Evolutionary conservation across 2,113 vertebrate species (phyloP).

Genomic region (Casuarius casuarius): DNA sequence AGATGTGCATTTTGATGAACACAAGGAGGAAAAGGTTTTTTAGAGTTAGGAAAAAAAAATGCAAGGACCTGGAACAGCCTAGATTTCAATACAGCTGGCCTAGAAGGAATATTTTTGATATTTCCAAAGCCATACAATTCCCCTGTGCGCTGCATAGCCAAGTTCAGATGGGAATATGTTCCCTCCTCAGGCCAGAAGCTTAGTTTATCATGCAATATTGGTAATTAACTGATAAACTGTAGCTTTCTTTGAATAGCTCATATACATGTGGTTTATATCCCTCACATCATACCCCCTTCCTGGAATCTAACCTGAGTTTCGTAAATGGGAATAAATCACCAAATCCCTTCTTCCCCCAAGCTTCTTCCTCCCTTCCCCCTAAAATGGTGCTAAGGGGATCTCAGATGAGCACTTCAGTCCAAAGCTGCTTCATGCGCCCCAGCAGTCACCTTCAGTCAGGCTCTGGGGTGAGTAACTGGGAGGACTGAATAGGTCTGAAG

Average conservation of each 20-base stretch:
- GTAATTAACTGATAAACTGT: background rate
- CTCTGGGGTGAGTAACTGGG: background rate
- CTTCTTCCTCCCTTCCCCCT: background rate
- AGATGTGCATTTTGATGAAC: slow-evolving; percentile 26
- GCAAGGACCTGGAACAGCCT: background rate
- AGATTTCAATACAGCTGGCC: background rate
- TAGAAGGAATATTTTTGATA: background rate
- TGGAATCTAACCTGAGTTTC: background rate
- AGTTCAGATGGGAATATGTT: background rate
- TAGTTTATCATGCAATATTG: background rate
- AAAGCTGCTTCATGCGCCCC: background rate
- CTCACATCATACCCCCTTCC: background rate
- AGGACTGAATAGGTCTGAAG: background rate
- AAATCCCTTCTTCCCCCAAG: background rate
- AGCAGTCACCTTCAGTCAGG: background rate
- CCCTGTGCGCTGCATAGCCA: background rate
- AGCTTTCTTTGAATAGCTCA: background rate
- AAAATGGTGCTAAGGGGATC: background rate
- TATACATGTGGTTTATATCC: background rate
- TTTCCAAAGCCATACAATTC: background rate
- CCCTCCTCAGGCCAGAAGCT: background rate
- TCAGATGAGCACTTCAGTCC: background rate
- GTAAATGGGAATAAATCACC: background rate
- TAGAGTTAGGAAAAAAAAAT: background rate
- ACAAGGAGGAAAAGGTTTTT: background rate